phyloP scores from a whole-genome alignment of 2,113 vertebrate species.

The Chionodraco myersi region DNA sequence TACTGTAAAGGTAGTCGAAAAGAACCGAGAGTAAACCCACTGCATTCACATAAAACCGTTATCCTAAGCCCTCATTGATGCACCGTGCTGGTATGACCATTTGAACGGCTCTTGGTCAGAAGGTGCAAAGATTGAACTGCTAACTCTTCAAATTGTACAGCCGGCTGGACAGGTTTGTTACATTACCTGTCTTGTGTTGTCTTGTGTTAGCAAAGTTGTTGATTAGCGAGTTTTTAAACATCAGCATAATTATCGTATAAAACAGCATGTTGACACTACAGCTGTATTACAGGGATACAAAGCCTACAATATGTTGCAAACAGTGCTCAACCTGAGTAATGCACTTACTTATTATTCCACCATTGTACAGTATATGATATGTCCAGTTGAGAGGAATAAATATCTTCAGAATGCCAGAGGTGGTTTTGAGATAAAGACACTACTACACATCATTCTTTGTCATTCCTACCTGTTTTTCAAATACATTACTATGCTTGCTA shows the following conservation, averaged over 20 bases:
- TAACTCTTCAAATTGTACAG: no score
- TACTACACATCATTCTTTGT: not conserved
- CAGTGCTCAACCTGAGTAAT: not conserved
- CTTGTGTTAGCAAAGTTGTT: no score
- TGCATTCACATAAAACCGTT: not conserved
- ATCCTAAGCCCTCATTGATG: not conserved
- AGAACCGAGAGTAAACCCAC: not conserved
- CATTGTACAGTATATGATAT: not conserved
- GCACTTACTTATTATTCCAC: not conserved
- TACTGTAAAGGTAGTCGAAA: not conserved
- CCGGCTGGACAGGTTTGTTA: no score
- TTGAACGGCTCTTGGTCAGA: not conserved
- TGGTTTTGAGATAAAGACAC: not conserved
- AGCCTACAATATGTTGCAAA: no score
- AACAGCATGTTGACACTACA: no score
- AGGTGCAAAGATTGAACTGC: not conserved
- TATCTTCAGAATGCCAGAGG: not conserved
- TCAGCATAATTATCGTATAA: no score
- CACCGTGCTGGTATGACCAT: not conserved
- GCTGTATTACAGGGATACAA: no score
- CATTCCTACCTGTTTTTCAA: not conserved
- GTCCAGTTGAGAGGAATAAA: not conserved
- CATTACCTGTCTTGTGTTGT: no score
- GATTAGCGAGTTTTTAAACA: no score
- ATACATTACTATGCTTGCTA: not conserved